These are phyloP conservation scores for Heliothis virescens DNA, from an alignment of 1,140 invertebrate species.

Conservation along the genomic window DNA sequence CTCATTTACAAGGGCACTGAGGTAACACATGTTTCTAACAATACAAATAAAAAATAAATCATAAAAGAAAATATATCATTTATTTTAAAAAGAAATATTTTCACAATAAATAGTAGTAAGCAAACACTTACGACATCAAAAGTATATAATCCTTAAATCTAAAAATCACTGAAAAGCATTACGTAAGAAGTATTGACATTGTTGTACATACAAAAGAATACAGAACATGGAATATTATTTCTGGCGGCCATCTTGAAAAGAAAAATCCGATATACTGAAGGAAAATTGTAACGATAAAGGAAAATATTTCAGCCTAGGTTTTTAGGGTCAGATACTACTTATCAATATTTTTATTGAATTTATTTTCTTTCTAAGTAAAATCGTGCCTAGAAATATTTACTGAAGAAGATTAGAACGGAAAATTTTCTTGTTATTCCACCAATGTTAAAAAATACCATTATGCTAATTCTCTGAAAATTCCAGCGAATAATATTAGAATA, in stretches of 20 bases:
- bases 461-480: no score
- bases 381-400: constrained; percentile 1
- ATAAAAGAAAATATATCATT: no score
- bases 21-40: no score
- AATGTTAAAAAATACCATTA: no score
- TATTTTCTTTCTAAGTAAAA: not conserved
- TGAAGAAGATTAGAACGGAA: not conserved
- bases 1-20: no score
- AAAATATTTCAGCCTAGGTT: not conserved
- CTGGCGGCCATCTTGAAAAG: not conserved
- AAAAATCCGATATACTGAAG: not conserved
- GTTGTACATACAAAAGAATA: not conserved
- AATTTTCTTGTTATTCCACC: no score
- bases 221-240: constrained; percentile 7
- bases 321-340: not conserved
- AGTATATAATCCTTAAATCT: constrained; percentile 1
- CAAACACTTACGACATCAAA: not conserved
- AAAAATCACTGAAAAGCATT: constrained; percentile 1
- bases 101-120: no score
- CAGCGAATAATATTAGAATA: no score
- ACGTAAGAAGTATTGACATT: constrained; percentile 6
- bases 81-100: no score
- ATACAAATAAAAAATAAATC: no score
- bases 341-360: constrained; percentile 3
- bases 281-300: not conserved